A percentile compares a stretch with the other conserved stretches of the same genome.
phyloP scores from a whole-genome alignment of 2,113 vertebrate genomes.

The Clarias magur region DNA sequence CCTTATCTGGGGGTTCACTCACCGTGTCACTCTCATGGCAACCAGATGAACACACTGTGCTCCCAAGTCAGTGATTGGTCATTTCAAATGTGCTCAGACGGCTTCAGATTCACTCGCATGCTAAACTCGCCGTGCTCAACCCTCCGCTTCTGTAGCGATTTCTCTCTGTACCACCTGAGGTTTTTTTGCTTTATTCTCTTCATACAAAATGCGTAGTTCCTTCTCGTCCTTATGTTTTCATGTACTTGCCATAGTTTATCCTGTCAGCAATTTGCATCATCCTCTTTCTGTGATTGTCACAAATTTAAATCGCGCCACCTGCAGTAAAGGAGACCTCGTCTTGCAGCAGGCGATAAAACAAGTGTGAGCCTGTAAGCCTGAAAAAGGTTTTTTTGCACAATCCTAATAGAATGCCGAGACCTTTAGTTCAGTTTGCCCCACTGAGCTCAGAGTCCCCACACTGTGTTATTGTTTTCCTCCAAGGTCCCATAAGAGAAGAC shows the following conservation, averaged over 20 bases:
- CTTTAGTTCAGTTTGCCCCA: not conserved
- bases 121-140: not conserved
- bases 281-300: not conserved
- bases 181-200: not conserved
- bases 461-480: not conserved
- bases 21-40: not conserved
- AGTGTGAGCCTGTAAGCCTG: not conserved
- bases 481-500: constrained; percentile 3
- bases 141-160: not conserved
- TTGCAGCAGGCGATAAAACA: too few species aligned
- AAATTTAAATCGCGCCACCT: not conserved
- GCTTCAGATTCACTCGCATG: not conserved
- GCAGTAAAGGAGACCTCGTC: not conserved
- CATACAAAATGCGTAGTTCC: not conserved
- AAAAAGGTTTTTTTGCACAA: not conserved
- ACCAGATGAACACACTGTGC: not conserved
- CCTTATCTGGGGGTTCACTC: not conserved
- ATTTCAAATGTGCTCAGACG: not conserved
- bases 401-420: not conserved
- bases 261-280: not conserved
- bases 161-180: not conserved
- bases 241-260: not conserved
- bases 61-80: not conserved
- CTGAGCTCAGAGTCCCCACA: constrained; percentile 12
- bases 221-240: not conserved